phyloP scores from a whole-genome alignment of 2,888 invertebrate genomes.

The Idaea straminata region DNA sequence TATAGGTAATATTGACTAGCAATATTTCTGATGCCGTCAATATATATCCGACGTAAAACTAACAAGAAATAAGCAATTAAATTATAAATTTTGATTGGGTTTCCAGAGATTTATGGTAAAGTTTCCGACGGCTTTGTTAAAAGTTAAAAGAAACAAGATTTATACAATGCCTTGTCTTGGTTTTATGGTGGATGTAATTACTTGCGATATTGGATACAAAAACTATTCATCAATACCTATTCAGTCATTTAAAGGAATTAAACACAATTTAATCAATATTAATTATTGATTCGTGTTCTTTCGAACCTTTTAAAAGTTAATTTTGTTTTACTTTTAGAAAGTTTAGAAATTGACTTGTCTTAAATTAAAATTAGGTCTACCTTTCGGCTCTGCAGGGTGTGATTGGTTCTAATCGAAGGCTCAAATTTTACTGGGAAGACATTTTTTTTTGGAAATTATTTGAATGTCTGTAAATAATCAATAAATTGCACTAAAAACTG shows the following conservation, averaged over 20 bases:
- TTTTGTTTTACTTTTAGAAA: neutral
- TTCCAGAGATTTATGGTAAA: neutral
- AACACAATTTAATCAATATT: neutral
- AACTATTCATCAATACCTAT: neutral
- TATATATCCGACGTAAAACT: neutral
- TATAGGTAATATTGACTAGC: neutral
- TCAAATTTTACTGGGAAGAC: too few relatives aligned
- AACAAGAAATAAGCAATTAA: slow-evolving; percentile 1
- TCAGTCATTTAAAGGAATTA: neutral
- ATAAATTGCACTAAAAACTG: too few relatives aligned
- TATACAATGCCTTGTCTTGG: neutral
- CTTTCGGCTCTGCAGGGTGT: too few relatives aligned
- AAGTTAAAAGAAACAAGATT: neutral
- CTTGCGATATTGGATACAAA: neutral
- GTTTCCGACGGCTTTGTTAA: neutral
- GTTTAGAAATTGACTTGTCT: too few relatives aligned
- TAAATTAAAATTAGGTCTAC: too few relatives aligned
- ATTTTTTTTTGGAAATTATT: too few relatives aligned
- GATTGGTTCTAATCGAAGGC: too few relatives aligned
- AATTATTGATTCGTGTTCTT: neutral
- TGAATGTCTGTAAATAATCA: too few relatives aligned
- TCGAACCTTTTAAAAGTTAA: neutral
- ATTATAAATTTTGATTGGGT: slow-evolving; percentile 1
- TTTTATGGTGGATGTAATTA: neutral
- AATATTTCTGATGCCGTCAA: neutral